Percentiles rank a stretch among this genome's conserved stretches.
Evolutionary conservation across 2,888 invertebrate genomes (phyloP).

Genomic region (Lacanobia oleracea): DNA sequence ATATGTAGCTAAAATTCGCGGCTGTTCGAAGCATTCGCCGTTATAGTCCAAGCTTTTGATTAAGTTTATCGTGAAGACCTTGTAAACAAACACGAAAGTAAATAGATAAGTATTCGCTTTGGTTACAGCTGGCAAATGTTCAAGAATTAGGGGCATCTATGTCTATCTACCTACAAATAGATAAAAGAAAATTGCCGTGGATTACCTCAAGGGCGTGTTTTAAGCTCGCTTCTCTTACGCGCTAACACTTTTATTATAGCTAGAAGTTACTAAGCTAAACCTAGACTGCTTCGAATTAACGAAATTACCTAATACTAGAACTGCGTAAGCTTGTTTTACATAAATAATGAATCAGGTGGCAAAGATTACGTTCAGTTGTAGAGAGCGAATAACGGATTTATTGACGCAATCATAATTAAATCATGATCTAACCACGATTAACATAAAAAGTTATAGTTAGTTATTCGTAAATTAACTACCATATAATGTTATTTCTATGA

Average conservation of each 20-base stretch:
- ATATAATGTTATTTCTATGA: slow-evolving; percentile 3
- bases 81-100: slow-evolving; percentile 23
- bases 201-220: slow-evolving; percentile 21
- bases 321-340: neutral
- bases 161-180: neutral
- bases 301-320: neutral
- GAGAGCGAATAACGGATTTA: neutral
- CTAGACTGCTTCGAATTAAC: neutral
- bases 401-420: neutral
- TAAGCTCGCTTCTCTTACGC: neutral
- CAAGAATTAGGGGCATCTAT: slow-evolving; percentile 3
- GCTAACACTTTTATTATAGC: neutral
- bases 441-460: neutral
- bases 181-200: slow-evolving; percentile 14
- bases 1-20: neutral
- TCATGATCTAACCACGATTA: neutral
- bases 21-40: neutral
- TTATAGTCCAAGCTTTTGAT: slow-evolving; percentile 6
- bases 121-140: slow-evolving; percentile 25
- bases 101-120: neutral
- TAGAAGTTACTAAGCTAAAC: neutral
- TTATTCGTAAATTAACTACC: neutral
- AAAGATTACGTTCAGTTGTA: neutral
- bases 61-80: slow-evolving; percentile 12
- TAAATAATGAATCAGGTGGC: neutral